Evolutionary conservation across 2,113 vertebrate genomes (phyloP).

Genomic region (Phaethornis superciliosus): DNA sequence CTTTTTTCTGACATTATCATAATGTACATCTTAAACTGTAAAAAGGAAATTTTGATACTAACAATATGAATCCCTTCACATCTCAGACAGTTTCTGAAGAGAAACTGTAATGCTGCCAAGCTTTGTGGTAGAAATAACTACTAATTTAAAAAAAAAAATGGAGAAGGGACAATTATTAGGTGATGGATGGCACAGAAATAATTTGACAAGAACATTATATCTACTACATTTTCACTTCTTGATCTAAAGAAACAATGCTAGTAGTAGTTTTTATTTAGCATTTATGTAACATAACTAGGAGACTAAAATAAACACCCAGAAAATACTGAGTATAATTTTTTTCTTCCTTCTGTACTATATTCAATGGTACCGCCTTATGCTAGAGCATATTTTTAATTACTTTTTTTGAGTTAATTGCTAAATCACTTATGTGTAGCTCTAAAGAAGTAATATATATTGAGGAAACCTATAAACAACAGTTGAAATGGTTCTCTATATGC

Average conservation of each 20-base stretch:
- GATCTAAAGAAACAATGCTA: background rate
- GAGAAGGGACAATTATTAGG: accelerated
- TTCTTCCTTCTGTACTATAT: background rate
- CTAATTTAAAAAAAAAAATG: background rate
- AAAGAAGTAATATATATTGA: background rate
- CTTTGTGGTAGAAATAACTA: background rate
- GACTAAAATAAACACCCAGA: background rate
- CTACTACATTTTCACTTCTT: background rate
- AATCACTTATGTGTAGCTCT: background rate
- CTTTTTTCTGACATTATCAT: background rate
- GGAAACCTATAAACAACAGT: background rate
- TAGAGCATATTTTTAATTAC: background rate
- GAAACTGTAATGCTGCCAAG: background rate
- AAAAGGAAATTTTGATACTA: background rate
- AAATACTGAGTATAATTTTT: background rate
- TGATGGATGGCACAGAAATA: background rate
- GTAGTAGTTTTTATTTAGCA: background rate
- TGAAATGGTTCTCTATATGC: background rate
- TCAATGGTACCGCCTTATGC: background rate
- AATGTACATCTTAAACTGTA: accelerated
- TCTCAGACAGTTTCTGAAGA: background rate
- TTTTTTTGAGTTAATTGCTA: background rate
- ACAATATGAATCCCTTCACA: background rate
- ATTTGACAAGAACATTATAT: background rate
- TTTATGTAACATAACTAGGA: background rate